Evolutionary conservation across 2,888 invertebrate species (phyloP).

Genomic region (Ennomos erosarius): DNA sequence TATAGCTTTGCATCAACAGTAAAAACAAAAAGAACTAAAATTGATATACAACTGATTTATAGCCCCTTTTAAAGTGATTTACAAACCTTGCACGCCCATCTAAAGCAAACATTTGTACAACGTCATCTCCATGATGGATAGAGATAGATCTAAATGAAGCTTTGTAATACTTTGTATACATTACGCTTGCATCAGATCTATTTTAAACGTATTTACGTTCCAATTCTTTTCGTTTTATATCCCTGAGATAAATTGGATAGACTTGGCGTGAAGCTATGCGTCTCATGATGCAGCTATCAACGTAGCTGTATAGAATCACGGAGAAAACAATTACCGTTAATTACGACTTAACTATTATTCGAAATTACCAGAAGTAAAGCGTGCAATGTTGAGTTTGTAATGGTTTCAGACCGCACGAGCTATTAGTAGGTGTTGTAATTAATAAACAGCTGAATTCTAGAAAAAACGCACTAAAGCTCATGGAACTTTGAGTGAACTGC

Average conservation of each 20-base stretch:
- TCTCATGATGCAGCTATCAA: constrained; percentile 7
- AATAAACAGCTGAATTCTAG: constrained; percentile 69
- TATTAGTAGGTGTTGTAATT: constrained; percentile 63
- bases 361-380: constrained; percentile 15
- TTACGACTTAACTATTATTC: constrained; percentile 14
- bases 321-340: constrained; percentile 11
- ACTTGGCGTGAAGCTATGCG: constrained; percentile 7
- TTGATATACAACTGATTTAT: constrained; percentile 16
- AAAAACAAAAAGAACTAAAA: no score
- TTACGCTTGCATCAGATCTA: no score
- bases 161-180: no score
- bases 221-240: constrained; percentile 14
- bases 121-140: constrained; percentile 9
- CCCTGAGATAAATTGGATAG: constrained; percentile 7
- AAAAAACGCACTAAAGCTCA: constrained; percentile 72
- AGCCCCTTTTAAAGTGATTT: constrained; percentile 20
- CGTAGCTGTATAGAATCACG: neutral
- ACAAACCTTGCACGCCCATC: constrained; percentile 13
- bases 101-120: constrained; percentile 7
- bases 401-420: constrained; percentile 16
- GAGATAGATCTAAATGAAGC: constrained; percentile 3
- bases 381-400: constrained; percentile 12
- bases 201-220: constrained; percentile 1
- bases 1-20: constrained; percentile 4
- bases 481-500: constrained; percentile 78